These are phyloP conservation scores for Gallinago solitaria DNA, from an alignment of 2,797 vertebrate species.

Conservation along the genomic window DNA sequence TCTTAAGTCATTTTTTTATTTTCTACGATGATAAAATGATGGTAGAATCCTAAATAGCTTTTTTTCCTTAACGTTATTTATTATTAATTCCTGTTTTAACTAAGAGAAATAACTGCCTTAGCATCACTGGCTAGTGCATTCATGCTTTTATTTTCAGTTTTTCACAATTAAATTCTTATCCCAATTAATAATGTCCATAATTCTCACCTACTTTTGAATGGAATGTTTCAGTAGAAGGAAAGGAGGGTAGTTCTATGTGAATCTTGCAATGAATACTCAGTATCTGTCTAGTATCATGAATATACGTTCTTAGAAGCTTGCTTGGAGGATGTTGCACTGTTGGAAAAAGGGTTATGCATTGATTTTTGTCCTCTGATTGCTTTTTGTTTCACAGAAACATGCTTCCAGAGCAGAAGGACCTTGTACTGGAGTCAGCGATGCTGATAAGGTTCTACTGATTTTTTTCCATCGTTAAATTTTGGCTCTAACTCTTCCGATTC, in stretches of 20 bases:
- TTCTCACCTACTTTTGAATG: neutral
- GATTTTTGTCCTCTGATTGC: constrained; percentile 83
- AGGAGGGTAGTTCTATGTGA: neutral
- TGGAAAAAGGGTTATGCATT: constrained; percentile 63
- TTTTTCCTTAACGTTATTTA: neutral
- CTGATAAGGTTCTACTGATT: constrained; percentile 84
- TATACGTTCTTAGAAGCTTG: neutral
- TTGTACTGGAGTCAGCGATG: constrained; percentile 80
- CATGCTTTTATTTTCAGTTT: neutral
- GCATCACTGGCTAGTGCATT: neutral
- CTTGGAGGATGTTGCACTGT: neutral
- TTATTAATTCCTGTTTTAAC: neutral
- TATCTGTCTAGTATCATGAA: neutral
- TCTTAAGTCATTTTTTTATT: neutral
- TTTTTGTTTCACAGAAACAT: constrained; percentile 83
- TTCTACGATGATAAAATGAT: neutral
- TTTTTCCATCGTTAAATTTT: constrained; percentile 66
- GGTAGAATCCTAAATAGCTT: neutral
- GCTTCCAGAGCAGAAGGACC: constrained; percentile 78
- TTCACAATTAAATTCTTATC: neutral
- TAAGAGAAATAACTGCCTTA: neutral
- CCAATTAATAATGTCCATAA: neutral
- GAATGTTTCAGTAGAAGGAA: neutral
- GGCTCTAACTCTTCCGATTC: constrained; percentile 62
- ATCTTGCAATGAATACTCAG: neutral